Base-by-base conservation (phyloP, 2,888 invertebrate species). In the Pseudolycoriella hygida region DNA sequence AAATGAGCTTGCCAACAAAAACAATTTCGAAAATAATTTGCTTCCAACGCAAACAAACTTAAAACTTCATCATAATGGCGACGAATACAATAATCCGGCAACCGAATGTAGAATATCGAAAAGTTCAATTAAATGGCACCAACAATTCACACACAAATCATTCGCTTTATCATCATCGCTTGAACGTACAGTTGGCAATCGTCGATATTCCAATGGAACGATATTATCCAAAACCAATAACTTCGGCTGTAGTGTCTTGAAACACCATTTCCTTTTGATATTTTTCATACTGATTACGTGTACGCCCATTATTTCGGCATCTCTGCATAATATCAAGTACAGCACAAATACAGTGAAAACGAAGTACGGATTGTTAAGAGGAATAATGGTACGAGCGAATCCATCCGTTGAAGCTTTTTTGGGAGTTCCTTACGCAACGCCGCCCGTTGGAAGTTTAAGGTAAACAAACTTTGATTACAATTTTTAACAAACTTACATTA, bases 341-440 rank as follows among this genome's bases (percentile, higher is more conserved):
- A 81, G 81, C 66, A 80, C 82, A 51, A 74, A 83, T 54, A 77
- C 87, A 50, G 83, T 92, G 52, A 76, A 78, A 60, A 93, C 92
- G 53, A 84, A 88, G 63, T 92, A 90, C 72, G 93, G 92, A 31
- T 77, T 81, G 49, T 67, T 93, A 57, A 76, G 89, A 41, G 93
- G 90, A 46, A 77, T 87, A 62, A 77, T 86, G 54, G 77, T 87
- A 44, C 80, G 84, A 58, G 76, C 80, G 52, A 76, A 81, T 62
- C 83, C 81, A 50, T 50, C 60, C 47, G 88, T 93, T 53, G 92
- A 93, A 67, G 87, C 87, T 15, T 94, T 87, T 64, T 75, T 90
- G 49, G 93, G 93, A 50, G 85, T 94, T 53, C 92, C 90, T 38
- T 94, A 92, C 69, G 93, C 92, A 49, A 87, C 90, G 51, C 84